Evolutionary conservation across 2,113 vertebrate genomes (phyloP).

Genomic region (Apistogramma diplotaenia): DNA sequence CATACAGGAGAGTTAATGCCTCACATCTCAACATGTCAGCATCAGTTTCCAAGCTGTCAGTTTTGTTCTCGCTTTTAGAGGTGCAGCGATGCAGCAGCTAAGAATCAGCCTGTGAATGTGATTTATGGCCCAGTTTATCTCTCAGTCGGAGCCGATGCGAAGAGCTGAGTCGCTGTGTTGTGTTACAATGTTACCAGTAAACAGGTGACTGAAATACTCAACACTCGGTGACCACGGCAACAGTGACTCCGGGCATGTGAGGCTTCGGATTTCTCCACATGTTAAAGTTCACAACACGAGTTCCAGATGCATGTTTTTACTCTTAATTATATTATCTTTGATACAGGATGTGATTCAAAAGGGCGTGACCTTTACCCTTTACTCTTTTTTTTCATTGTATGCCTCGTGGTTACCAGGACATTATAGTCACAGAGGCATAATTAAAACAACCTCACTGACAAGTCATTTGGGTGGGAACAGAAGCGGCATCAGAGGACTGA

Average conservation of each 20-base stretch:
- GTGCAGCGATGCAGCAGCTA: neutral
- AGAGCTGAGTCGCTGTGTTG: neutral
- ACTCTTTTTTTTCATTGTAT: neutral
- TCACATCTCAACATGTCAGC: rapidly evolving
- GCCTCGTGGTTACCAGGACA: rapidly evolving
- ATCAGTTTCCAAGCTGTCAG: neutral
- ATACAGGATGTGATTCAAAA: too few relatives aligned
- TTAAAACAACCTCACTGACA: constrained; percentile 23
- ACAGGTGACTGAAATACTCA: neutral
- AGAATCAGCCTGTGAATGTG: neutral
- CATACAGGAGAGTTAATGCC: neutral
- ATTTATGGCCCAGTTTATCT: neutral
- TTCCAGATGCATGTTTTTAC: too few relatives aligned
- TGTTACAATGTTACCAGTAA: neutral
- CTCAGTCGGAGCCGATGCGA: neutral
- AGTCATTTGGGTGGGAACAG: constrained; percentile 38
- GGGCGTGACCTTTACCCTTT: neutral
- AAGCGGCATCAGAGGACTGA: constrained; percentile 42
- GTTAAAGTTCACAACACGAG: neutral
- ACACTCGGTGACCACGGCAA: neutral
- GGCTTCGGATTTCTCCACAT: neutral
- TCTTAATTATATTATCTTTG: too few relatives aligned
- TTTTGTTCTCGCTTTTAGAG: neutral
- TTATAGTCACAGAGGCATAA: neutral
- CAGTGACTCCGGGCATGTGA: neutral